Evolutionary conservation across 2,113 vertebrate genomes (phyloP), one percentile per base, ranked within the genome.

Genomic region (Xenopus laevis): DNA sequence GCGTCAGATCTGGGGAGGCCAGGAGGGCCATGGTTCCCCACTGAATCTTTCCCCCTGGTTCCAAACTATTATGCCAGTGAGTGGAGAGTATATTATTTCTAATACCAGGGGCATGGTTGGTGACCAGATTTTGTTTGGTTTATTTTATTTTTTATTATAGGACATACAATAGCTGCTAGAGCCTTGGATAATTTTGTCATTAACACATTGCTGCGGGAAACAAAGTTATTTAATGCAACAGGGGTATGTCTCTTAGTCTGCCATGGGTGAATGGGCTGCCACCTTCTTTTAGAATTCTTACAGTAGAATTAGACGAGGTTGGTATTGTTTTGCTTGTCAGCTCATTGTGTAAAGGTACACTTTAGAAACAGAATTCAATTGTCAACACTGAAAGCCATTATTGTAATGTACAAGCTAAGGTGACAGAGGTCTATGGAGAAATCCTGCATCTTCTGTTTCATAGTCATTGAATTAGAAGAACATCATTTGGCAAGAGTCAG

Each of bases 391-490:
- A 60, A 27, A 55, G 45, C 40, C 59, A 20, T 60, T 50, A 30
- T 74, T 67, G 33, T 53, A 59, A 74, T 45, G 63, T 47, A 30
- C 20, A 59, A 74, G 64, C 40, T 59, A 23, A 66, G 67, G 27
- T 67, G 72, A 74, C 71, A 66, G 27, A 60, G 71, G 53, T 74
- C 72, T 59, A 21, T n/a, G 64, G 72, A 61, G 55, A 74, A 40
- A 40, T 40, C 23, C 23, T 27, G 4, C 23, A 27, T 27, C 33
- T 1, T 40, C 33, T 40, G 33, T 40, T 46, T 68, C 65, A 21
- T 60, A 47, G 72, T 10, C 64, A 67, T 59, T 74, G 50, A 68
- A 67, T 50, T 12, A 65, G 10, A 57, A 74, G 72, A 68, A 61
- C 65, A 61, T 61, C 15, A n/a, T 74, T 74, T 74, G 57, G 57